Conservation (phyloP, 2,797 vertebrate genomes). For the Phoxinus dragarum region DNA sequence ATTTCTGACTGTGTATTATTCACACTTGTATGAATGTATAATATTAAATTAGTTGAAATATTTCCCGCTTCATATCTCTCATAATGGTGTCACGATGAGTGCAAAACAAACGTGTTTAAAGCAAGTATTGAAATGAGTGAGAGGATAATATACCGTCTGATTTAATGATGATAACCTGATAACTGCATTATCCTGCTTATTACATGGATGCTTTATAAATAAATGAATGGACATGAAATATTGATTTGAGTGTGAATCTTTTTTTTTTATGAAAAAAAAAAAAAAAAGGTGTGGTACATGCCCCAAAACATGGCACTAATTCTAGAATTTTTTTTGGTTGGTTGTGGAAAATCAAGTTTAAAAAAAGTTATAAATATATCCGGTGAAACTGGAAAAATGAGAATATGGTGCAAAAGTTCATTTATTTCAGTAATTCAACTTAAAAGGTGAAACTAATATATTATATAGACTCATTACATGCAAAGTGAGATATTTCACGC, state of each 20-base stretch:
- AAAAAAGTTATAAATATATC: no score
- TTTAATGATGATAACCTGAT: not conserved
- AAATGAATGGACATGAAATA: not conserved
- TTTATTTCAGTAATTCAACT: no score
- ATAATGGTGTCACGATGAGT: not conserved
- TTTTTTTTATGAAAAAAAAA: no score
- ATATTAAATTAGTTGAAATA: slow-evolving; percentile 23
- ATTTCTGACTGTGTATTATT: not conserved
- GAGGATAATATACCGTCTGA: not conserved
- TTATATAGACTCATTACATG: no score
- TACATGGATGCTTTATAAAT: not conserved
- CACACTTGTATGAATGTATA: not conserved
- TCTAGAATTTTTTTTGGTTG: not conserved
- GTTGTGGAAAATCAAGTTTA: not conserved
- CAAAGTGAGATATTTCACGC: no score
- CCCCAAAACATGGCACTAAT: no score
- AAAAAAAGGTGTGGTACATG: no score
- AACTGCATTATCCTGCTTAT: not conserved
- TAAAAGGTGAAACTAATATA: no score
- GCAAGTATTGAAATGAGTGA: no score
- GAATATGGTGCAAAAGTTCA: no score
- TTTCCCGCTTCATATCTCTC: not conserved
- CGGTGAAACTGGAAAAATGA: no score
- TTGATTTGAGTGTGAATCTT: not conserved
- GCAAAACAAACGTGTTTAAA: not conserved